Percentiles rank a stretch among this genome's conserved stretches.
phyloP scores from a whole-genome alignment of 2,888 invertebrate genomes.

The Drosophila aldrichi region DNA sequence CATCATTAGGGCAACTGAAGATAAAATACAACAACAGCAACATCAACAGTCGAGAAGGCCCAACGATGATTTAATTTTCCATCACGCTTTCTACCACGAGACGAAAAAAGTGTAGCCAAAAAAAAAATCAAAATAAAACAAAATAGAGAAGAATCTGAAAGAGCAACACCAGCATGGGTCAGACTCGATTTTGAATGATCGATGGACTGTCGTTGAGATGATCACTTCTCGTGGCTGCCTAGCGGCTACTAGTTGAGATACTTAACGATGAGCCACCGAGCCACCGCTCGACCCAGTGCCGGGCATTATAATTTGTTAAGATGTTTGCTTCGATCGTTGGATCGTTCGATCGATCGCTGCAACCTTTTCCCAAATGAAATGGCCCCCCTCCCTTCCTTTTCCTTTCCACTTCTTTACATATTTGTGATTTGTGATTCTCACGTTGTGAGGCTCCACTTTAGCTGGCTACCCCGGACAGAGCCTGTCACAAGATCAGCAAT shows the following conservation, averaged over 20 bases:
- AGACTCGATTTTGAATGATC: constrained; percentile 65
- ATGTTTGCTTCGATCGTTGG: constrained; percentile 66
- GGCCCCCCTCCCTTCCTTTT: background rate
- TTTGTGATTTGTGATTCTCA: constrained; percentile 73
- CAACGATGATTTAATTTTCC: constrained; percentile 81
- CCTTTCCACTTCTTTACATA: constrained; percentile 52
- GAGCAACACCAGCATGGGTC: constrained; percentile 61
- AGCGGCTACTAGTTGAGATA: constrained; percentile 82
- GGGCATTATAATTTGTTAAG: constrained; percentile 76
- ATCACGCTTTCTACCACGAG: constrained; percentile 73
- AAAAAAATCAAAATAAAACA: constrained; percentile 6
- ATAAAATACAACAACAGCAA: constrained; percentile 29
- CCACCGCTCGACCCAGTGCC: constrained; percentile 15
- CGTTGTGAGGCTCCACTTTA: constrained; percentile 59
- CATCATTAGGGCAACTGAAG: constrained; percentile 69
- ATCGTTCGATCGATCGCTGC: constrained; percentile 54
- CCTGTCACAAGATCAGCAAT: constrained; percentile 56
- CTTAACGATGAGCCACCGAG: constrained; percentile 57
- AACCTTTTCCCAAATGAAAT: constrained; percentile 30
- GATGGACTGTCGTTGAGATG: constrained; percentile 80
- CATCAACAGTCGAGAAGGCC: constrained; percentile 36
- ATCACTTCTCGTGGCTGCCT: constrained; percentile 80
- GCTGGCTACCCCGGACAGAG: constrained; percentile 40
- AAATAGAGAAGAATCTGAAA: background rate
- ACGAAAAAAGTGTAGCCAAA: constrained; percentile 37